Conservation (phyloP, 2,797 vertebrate species). For the Sorex maritimensis region DNA sequence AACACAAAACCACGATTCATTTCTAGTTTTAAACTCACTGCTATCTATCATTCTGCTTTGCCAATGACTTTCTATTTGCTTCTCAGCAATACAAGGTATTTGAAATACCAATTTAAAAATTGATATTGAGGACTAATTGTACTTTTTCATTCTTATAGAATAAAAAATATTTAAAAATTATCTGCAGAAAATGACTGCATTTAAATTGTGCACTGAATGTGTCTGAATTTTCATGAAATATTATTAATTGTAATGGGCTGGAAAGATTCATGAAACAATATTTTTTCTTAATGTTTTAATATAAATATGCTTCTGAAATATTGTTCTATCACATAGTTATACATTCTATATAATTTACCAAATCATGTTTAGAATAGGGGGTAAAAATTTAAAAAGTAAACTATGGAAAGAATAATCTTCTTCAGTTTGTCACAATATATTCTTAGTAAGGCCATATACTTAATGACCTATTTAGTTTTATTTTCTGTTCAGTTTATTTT, state of each 20-base stretch:
- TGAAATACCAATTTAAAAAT: conserved; percentile 43
- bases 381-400: neutral
- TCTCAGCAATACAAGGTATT: neutral
- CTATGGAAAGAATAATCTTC: neutral
- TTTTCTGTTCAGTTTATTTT: no score
- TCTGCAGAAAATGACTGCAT: neutral
- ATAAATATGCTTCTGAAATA: neutral
- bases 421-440: no score
- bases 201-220: conserved; percentile 46
- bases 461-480: no score
- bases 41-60: conserved; percentile 35
- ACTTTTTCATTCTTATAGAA: neutral
- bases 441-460: no score
- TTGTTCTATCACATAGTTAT: neutral
- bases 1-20: conserved; percentile 8
- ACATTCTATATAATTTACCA: neutral
- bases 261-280: conserved; percentile 20
- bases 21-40: conserved; percentile 42
- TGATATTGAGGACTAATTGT: neutral
- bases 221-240: neutral
- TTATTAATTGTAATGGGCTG: neutral
- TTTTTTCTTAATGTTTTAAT: conserved; percentile 32
- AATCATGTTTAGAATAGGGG: neutral
- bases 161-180: neutral
- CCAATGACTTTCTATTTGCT: conserved; percentile 9